Evolutionary conservation across 1,140 invertebrate species (phyloP), one percentile per base, ranked within the genome.

Genomic region (Drosophila obscura): DNA sequence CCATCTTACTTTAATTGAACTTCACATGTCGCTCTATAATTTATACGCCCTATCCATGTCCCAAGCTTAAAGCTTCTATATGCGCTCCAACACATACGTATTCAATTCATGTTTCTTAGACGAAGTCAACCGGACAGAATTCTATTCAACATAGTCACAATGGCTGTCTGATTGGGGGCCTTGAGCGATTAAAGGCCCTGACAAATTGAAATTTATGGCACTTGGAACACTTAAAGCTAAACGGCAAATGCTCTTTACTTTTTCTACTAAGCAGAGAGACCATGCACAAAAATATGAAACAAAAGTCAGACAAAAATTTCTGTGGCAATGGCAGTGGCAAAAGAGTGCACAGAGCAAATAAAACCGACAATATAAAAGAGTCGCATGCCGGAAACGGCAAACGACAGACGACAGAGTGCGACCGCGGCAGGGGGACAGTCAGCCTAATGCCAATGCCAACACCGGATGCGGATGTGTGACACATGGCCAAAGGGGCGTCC

Each of bases 381-480:
- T 81, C 80, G 67, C 62, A 87, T 68, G 73, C 73, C 82, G 82
- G 77, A 87, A 84, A 87, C 59, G 59, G 43, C 82, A 87, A 87
- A 61, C 65, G 74, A 69, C 58, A 59, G 60, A 19, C 45, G 51
- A 8, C 2, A 26, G 24, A 39, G 43, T 16, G 26, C 24, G 16
- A n/a, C 16, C n/a, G 46, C 16, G 31, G 52, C 16, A 35, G 66
- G 39, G 2, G 48, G 7, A 35, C 41, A 49, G 64, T 44, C 26
- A 59, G 60, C 26, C 74, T 82, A 87, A 87, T 82, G 71, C 71
- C 83, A 87, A 79, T 88, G 83, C 82, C 75, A 87, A 88, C 75
- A 88, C 74, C 83, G 82, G 82, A 87, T 77, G 65, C 73, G 81
- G 66, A 87, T 87, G 82, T 88, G 75, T 88, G 83, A 79, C 82